Evolutionary conservation across 1,140 invertebrate species (phyloP).

Genomic region (Penaeus vannamei): DNA sequence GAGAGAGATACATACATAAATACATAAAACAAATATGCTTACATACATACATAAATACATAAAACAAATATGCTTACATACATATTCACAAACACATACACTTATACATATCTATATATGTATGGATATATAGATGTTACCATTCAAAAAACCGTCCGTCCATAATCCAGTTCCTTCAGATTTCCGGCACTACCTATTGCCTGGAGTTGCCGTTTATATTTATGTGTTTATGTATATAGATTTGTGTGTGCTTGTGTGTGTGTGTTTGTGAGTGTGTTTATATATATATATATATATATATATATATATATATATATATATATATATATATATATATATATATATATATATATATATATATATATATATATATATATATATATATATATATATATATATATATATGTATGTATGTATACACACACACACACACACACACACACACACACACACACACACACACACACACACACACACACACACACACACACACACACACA

Average conservation of each 20-base stretch:
- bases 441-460: too few relatives aligned
- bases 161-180: neutral
- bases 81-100: neutral
- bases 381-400: too few relatives aligned
- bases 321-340: slow-evolving; percentile 2
- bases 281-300: slow-evolving; percentile 2
- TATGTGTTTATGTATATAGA: neutral
- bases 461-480: too few relatives aligned
- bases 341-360: slow-evolving; percentile 2
- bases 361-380: slow-evolving; percentile 2
- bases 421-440: too few relatives aligned
- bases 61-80: neutral
- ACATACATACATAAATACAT: neutral
- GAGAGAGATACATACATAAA: neutral
- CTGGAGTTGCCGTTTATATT: neutral
- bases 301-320: slow-evolving; percentile 2
- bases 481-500: too few relatives aligned
- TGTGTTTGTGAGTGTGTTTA: too few relatives aligned
- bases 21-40: neutral
- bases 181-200: neutral
- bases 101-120: neutral
- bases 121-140: neutral
- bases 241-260: too few relatives aligned
- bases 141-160: neutral
- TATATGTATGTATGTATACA: too few relatives aligned